Percentiles rank a stretch among this genome's conserved stretches.
phyloP scores from a whole-genome alignment of 2,797 vertebrate genomes.

The Kryptolebias ocellatus region DNA sequence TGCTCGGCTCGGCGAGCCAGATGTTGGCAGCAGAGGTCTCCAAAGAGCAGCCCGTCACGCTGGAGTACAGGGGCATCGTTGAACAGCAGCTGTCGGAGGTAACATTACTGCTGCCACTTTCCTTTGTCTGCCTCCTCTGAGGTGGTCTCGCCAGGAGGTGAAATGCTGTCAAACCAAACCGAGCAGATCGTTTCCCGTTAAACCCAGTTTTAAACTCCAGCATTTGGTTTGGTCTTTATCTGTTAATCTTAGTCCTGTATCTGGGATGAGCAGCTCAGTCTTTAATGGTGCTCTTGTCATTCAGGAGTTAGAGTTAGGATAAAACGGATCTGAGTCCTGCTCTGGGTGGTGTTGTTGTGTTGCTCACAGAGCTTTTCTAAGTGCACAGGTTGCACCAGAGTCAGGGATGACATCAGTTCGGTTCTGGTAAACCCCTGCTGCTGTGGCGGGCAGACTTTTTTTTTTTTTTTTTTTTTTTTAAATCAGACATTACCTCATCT shows the following conservation, averaged over 20 bases:
- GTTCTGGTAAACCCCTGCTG: slow-evolving; percentile 63
- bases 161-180: not conserved
- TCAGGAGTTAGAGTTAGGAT: not conserved
- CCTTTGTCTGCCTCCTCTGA: slow-evolving; percentile 58
- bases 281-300: not conserved
- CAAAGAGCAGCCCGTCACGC: slow-evolving; percentile 83
- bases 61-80: slow-evolving; percentile 83
- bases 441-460: slow-evolving; percentile 48
- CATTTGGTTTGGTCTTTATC: not conserved
- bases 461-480: too few species aligned
- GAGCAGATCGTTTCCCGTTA: not conserved
- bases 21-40: slow-evolving; percentile 74
- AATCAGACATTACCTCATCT: slow-evolving; percentile 76
- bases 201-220: not conserved
- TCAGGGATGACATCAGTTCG: slow-evolving; percentile 70
- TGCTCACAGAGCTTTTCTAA: slow-evolving; percentile 18
- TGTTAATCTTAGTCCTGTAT: not conserved
- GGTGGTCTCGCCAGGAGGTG: not conserved
- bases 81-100: slow-evolving; percentile 87
- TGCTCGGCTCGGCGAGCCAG: slow-evolving; percentile 85
- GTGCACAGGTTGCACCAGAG: slow-evolving; percentile 53
- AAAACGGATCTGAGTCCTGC: not conserved
- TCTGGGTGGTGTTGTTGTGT: not conserved
- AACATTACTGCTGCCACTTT: slow-evolving; percentile 49
- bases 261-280: not conserved